Evolutionary conservation across 1,140 invertebrate genomes (phyloP), one percentile per base, ranked within the genome.

Genomic region (Diplogasteroides magnus): DNA sequence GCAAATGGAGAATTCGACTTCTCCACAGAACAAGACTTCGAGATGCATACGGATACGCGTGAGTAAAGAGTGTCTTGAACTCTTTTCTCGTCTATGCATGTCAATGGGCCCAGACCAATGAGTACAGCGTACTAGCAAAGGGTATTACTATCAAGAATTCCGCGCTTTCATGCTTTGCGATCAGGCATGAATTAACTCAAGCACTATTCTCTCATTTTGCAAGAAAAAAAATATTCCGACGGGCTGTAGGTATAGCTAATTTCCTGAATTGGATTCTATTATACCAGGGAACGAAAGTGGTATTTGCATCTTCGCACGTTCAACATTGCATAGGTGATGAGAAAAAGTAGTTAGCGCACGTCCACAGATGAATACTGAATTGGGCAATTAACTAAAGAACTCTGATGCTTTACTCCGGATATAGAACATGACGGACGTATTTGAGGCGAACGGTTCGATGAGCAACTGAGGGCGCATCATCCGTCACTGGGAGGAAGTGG

Each of bases 41-140:
- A 76, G 58, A 67, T 76, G 56, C 67, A 67, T 55, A 75, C 74
- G 28, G 75, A 76, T 29, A 65, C 57, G 70, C 61, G 63, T 61
- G 62, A 61, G n/a, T n/a, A n/a, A n/a, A n/a, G n/a, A n/a, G n/a
- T n/a, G n/a, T n/a, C n/a, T n/a, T n/a, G n/a, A n/a, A n/a, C n/a
- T n/a, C n/a, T n/a, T n/a, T n/a, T n/a, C n/a, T n/a, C n/a, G n/a
- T n/a, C n/a, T n/a, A n/a, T n/a, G n/a, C n/a, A n/a, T n/a, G n/a
- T n/a, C n/a, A n/a, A n/a, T n/a, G n/a, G n/a, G n/a, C n/a, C n/a
- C n/a, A n/a, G n/a, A n/a, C n/a, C n/a, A n/a, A n/a, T n/a, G n/a
- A n/a, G n/a, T n/a, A n/a, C n/a, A n/a, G n/a, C n/a, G n/a, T n/a
- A n/a, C n/a, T 64, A 19, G 29, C 27, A 26, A 6, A 28, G 26